Evolutionary conservation across 2,113 vertebrate species (phyloP).

Genomic region (Chiloscyllium plagiosum): DNA sequence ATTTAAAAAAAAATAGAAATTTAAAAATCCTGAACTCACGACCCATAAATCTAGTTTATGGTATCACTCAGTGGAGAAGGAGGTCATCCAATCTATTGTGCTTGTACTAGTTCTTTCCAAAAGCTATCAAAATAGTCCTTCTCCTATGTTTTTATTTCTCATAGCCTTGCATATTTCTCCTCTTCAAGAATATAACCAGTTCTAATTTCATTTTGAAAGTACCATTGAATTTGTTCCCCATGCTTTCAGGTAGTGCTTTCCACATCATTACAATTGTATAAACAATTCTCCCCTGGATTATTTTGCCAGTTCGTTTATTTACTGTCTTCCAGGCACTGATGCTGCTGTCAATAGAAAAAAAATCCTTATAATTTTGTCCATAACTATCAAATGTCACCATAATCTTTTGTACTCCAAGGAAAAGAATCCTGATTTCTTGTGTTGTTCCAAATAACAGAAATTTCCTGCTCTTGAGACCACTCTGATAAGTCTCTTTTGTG

Average conservation of each 20-base stretch:
- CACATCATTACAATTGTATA: background rate
- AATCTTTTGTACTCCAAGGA: background rate
- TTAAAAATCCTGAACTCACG: background rate
- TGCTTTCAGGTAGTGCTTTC: background rate
- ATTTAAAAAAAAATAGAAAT: background rate
- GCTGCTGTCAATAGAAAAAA: background rate
- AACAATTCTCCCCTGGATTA: background rate
- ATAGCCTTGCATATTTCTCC: background rate
- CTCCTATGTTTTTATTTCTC: background rate
- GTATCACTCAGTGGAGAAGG: background rate
- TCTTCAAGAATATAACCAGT: background rate
- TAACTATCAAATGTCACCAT: background rate
- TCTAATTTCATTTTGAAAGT: background rate
- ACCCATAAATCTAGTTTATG: background rate
- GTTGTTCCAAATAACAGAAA: background rate
- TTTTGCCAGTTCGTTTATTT: background rate
- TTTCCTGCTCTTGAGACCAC: background rate
- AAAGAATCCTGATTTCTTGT: background rate
- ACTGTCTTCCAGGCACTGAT: background rate
- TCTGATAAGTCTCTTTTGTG: background rate
- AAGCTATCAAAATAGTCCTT: background rate
- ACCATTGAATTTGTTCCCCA: background rate
- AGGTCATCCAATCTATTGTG: background rate
- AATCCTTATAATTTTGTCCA: background rate
- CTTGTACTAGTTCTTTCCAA: background rate